Percentiles rank a stretch among this genome's conserved stretches.
phyloP scores from a whole-genome alignment of 2,797 vertebrate species.

The Gorsachius magnificus region DNA sequence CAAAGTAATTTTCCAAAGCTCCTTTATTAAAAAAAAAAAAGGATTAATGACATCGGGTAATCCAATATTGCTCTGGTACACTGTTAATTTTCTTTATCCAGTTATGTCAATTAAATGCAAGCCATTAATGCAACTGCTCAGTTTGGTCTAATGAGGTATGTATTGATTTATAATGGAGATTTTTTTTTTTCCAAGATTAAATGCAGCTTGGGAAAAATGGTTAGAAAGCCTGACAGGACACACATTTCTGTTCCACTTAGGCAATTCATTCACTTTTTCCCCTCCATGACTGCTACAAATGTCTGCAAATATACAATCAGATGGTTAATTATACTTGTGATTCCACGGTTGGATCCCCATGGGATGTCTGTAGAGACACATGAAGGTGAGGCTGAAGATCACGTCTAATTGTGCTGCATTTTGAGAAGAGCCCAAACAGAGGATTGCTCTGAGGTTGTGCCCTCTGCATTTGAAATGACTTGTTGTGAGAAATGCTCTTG shows the following conservation, averaged over 20 bases:
- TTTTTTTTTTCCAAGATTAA: slow-evolving; percentile 3
- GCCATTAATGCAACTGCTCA: background rate
- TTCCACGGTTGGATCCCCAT: background rate
- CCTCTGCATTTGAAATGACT: background rate
- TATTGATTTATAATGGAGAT: slow-evolving; percentile 33
- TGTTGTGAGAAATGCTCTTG: background rate
- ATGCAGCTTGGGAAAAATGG: background rate
- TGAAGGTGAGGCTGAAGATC: background rate
- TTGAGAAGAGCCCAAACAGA: background rate
- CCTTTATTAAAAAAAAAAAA: background rate
- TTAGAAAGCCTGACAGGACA: background rate
- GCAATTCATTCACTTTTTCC: background rate
- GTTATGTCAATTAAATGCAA: slow-evolving; percentile 39
- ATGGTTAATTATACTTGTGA: background rate
- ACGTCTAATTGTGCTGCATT: background rate
- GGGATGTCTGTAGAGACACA: background rate
- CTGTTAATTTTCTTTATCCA: slow-evolving; percentile 22
- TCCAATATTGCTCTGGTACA: slow-evolving; percentile 4
- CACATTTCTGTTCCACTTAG: background rate
- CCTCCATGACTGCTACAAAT: background rate
- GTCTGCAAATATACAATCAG: background rate
- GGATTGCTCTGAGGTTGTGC: background rate
- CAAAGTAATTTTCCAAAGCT: slow-evolving; percentile 33
- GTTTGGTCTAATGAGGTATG: slow-evolving; percentile 30
- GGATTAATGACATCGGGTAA: slow-evolving; percentile 35